Conservation (phyloP, 2,888 invertebrate species). For the Callyntrura guangdongensis region DNA sequence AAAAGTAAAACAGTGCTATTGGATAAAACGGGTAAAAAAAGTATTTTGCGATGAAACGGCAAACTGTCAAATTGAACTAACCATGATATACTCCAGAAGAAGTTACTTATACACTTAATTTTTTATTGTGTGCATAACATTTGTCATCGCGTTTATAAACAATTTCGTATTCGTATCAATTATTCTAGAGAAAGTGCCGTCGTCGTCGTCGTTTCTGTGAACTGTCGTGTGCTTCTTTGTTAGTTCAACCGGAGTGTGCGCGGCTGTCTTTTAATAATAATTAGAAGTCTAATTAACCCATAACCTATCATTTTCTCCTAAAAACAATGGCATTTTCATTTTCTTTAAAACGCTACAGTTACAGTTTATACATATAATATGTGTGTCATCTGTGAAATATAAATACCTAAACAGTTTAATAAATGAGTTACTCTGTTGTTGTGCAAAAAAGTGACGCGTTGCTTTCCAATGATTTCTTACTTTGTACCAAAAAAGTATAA, state of each 20-base stretch:
- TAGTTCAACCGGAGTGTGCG: no score
- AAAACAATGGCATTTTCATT: constrained; percentile 1
- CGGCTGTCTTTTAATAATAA: not conserved
- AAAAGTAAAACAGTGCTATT: not conserved
- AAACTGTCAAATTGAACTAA: constrained; percentile 25
- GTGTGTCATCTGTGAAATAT: constrained; percentile 14
- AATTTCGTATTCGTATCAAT: constrained; percentile 49
- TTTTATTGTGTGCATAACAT: not conserved
- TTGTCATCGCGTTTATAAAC: constrained; percentile 17
- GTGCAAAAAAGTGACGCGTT: not conserved
- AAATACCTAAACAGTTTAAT: not conserved
- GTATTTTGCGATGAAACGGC: constrained; percentile 26
- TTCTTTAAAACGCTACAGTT: not conserved
- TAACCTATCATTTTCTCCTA: not conserved
- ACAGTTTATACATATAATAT: not conserved
- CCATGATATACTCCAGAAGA: constrained; percentile 15
- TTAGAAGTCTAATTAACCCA: not conserved
- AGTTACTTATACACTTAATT: not conserved
- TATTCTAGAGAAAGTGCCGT: not conserved
- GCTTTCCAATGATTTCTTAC: not conserved
- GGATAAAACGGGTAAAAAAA: constrained; percentile 16
- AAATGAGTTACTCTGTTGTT: not conserved
- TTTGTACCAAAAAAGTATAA: constrained; percentile 10
- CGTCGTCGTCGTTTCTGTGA: not conserved
- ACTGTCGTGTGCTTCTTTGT: not conserved